These are phyloP conservation scores for Rambutsinella grinnellia DNA, from an alignment of 2,888 invertebrate genomes.

Conservation along the genomic window DNA sequence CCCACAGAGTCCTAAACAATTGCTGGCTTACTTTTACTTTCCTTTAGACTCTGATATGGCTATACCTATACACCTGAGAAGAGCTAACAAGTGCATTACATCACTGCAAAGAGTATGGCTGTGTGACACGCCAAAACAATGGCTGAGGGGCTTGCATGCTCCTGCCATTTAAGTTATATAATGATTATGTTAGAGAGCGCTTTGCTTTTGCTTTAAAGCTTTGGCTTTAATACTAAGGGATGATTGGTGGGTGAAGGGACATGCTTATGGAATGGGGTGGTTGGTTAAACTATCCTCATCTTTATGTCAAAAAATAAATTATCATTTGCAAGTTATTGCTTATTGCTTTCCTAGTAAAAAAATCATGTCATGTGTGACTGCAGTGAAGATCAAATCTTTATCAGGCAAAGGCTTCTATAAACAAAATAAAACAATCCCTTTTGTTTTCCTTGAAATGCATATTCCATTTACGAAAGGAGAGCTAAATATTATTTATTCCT, in stretches of 20 bases:
- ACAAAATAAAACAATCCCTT: background rate
- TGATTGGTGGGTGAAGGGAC: too few relatives aligned
- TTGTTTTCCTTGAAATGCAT: too few relatives aligned
- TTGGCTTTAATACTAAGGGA: too few relatives aligned
- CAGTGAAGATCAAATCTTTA: background rate
- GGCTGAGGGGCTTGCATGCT: too few relatives aligned
- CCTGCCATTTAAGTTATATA: too few relatives aligned
- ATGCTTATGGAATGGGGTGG: too few relatives aligned
- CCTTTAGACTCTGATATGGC: background rate
- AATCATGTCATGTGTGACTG: background rate
- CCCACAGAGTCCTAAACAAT: conserved; percentile 44
- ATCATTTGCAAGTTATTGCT: too few relatives aligned
- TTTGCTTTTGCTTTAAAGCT: too few relatives aligned
- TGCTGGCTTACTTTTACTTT: conserved; percentile 36
- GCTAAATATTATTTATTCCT: background rate
- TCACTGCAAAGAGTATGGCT: background rate
- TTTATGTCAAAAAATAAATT: too few relatives aligned
- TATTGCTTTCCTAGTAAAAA: too few relatives aligned
- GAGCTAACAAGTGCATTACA: background rate
- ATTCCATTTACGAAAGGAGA: conserved; percentile 13
- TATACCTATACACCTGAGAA: background rate
- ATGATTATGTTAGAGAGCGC: too few relatives aligned
- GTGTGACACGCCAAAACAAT: background rate
- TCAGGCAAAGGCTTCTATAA: background rate
- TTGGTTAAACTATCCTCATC: too few relatives aligned